phyloP scores from a whole-genome alignment of 2,797 vertebrate species.

The Harpagifer antarcticus region DNA sequence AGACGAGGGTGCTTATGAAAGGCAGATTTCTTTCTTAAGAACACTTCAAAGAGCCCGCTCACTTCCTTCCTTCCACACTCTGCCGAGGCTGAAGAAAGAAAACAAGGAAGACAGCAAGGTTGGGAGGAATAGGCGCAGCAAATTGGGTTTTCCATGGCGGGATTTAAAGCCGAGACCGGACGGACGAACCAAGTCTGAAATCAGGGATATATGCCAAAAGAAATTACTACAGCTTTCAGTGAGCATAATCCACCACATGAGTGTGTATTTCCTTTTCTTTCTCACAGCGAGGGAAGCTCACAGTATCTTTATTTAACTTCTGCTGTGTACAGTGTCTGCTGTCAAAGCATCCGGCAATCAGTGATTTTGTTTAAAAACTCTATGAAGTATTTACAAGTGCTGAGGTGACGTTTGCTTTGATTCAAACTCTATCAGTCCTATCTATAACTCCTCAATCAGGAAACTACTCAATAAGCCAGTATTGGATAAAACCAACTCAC shows the following conservation, averaged over 20 bases:
- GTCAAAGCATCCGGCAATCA: constrained; percentile 48
- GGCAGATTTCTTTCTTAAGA: constrained; percentile 77
- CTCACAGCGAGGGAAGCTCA: constrained; percentile 41
- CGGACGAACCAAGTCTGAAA: constrained; percentile 73
- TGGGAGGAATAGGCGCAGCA: constrained; percentile 59
- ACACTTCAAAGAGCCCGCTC: constrained; percentile 78
- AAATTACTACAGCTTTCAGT: constrained; percentile 79
- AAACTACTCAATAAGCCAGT: not conserved
- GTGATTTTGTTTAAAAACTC: constrained; percentile 18
- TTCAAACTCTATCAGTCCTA: not conserved
- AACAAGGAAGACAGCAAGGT: constrained; percentile 64
- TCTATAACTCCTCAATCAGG: not conserved
- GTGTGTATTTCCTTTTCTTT: constrained; percentile 50
- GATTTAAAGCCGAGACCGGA: constrained; percentile 73
- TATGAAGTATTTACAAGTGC: constrained; percentile 9
- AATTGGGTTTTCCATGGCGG: constrained; percentile 75
- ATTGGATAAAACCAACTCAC: constrained; percentile 7
- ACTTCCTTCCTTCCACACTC: constrained; percentile 49
- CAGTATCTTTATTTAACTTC: constrained; percentile 62
- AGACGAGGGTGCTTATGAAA: constrained; percentile 71
- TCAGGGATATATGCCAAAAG: constrained; percentile 79
- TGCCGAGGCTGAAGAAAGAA: constrained; percentile 59
- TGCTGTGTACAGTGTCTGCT: constrained; percentile 53
- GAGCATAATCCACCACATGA: constrained; percentile 73
- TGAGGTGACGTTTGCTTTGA: constrained; percentile 23